Percentiles rank a stretch among this genome's conserved stretches.
These are phyloP conservation scores for Scopus umbretta DNA, from an alignment of 2,113 vertebrate genomes.

Conservation along the genomic window DNA sequence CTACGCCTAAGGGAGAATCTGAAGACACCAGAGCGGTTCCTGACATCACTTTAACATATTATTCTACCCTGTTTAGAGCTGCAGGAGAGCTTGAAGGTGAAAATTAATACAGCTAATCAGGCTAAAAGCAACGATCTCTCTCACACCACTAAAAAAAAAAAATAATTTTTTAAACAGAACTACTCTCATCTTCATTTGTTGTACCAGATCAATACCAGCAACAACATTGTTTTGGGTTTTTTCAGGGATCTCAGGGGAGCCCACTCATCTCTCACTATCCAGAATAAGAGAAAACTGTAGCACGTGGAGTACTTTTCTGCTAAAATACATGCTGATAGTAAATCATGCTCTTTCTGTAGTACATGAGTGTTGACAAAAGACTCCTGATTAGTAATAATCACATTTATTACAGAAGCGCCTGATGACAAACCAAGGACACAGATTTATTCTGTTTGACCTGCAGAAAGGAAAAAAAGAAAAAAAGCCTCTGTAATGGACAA, in stretches of 20 bases:
- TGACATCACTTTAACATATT: not conserved
- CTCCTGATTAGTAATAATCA: not conserved
- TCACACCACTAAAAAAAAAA: not conserved
- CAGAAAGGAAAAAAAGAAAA: not conserved
- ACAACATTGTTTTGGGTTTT: fast-evolving
- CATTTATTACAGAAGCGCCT: not conserved
- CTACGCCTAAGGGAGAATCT: not conserved
- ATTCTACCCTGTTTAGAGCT: not conserved
- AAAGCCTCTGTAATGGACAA: not conserved
- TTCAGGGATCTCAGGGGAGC: not conserved
- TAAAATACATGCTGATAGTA: not conserved
- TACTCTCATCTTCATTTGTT: not conserved
- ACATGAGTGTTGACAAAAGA: not conserved
- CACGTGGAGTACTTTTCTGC: not conserved
- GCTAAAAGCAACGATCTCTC: not conserved
- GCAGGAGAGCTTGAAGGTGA: not conserved
- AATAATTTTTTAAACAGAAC: not conserved
- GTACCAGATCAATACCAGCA: not conserved
- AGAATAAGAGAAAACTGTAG: not conserved
- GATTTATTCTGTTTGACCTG: not conserved
- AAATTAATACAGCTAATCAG: not conserved
- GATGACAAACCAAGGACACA: not conserved
- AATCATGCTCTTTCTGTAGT: not conserved
- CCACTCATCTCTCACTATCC: not conserved
- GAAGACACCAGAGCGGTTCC: not conserved